phyloP scores from a whole-genome alignment of 2,113 vertebrate species.

The Gnathonemus echidnorhynchus region DNA sequence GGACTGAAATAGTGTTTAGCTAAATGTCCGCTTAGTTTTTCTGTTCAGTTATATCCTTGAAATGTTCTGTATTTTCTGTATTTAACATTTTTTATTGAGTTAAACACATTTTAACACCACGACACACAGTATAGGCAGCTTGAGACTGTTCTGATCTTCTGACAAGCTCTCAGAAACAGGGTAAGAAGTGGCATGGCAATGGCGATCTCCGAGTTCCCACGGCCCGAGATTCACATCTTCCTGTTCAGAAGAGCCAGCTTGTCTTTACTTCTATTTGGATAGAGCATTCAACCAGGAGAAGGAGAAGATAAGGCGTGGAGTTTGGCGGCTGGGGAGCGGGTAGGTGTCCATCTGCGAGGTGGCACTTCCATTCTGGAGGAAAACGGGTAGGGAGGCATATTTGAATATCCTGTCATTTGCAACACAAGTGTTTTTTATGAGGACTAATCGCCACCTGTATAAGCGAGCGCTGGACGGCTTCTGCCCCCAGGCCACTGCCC shows the following conservation, averaged over 20 bases:
- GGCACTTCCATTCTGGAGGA: constrained; percentile 19
- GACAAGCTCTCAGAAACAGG: not conserved
- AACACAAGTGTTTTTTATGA: not conserved
- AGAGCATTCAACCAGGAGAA: constrained; percentile 47
- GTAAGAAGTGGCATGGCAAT: not conserved
- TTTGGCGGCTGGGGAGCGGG: constrained; percentile 18
- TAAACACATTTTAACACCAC: not conserved
- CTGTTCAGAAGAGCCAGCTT: not conserved
- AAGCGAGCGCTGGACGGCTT: not conserved
- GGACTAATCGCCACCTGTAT: not conserved
- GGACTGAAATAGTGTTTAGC: not conserved
- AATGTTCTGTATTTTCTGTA: not conserved
- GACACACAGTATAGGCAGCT: not conserved
- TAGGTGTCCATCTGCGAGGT: not conserved
- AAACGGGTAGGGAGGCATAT: not conserved
- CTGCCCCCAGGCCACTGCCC: not conserved
- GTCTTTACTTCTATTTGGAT: constrained; percentile 34
- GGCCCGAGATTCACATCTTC: not conserved
- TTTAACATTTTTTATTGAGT: not conserved
- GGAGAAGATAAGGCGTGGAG: constrained; percentile 38
- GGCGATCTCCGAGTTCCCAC: not conserved
- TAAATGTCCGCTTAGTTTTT: not conserved
- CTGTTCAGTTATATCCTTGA: not conserved
- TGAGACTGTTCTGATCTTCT: not conserved
- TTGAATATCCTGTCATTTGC: not conserved